Conservation (phyloP, 2,888 invertebrate genomes). For the Drosophila borealis region DNA sequence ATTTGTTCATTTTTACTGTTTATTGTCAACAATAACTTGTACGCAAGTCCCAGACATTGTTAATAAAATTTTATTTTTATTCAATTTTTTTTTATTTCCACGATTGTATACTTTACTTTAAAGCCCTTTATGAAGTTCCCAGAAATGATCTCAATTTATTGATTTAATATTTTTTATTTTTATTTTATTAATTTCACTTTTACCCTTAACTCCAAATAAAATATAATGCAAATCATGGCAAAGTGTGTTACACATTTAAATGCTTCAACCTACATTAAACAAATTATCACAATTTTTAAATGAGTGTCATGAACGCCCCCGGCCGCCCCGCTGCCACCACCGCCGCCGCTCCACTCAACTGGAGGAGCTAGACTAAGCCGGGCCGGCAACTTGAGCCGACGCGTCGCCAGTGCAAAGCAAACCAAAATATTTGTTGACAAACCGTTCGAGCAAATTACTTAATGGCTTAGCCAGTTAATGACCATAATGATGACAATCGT, state of each 20-base stretch:
- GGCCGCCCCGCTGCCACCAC: neutral
- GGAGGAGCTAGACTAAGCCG: slow-evolving; percentile 35
- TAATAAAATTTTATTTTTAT: no score
- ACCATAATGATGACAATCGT: slow-evolving; percentile 23
- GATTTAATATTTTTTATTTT: neutral
- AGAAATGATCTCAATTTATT: neutral
- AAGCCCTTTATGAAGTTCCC: no score
- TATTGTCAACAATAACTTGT: no score
- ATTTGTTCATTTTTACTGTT: neutral
- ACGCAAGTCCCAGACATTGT: no score
- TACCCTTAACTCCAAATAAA: slow-evolving; percentile 17
- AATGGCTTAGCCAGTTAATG: slow-evolving; percentile 64
- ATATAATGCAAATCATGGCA: slow-evolving; percentile 53
- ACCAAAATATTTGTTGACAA: slow-evolving; percentile 65
- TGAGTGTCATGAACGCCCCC: slow-evolving; percentile 41
- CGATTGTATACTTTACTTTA: no score
- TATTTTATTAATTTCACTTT: slow-evolving; percentile 43
- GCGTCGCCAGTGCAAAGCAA: slow-evolving; percentile 28
- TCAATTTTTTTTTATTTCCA: no score
- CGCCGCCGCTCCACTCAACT: slow-evolving; percentile 14
- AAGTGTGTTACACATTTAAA: slow-evolving; percentile 73
- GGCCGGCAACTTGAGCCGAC: slow-evolving; percentile 40
- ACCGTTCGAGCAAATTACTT: slow-evolving; percentile 65
- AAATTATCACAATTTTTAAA: slow-evolving; percentile 72
- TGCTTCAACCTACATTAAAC: slow-evolving; percentile 66